phyloP scores from a whole-genome alignment of 2,888 invertebrate genomes.

The Ariolimax columbianus region DNA sequence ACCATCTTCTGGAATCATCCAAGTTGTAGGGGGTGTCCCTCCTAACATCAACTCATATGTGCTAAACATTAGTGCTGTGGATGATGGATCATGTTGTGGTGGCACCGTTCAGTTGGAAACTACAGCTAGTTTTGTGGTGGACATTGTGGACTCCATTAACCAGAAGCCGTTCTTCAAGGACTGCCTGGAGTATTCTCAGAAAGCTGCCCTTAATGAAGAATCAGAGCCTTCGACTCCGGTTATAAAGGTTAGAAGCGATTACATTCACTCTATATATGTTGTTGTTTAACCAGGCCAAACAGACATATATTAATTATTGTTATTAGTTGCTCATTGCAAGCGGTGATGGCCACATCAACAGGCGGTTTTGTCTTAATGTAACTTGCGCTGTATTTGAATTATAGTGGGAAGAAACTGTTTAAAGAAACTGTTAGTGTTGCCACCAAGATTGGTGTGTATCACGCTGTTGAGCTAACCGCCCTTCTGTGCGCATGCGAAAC shows the following conservation, averaged over 20 bases:
- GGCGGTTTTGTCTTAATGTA: no score
- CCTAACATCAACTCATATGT: conserved; percentile 84
- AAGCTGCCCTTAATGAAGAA: conserved; percentile 64
- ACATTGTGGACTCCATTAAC: conserved; percentile 97
- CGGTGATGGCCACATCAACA: no score
- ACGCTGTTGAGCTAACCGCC: no score
- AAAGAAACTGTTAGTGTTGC: no score
- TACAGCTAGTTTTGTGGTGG: conserved; percentile 95
- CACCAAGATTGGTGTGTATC: no score
- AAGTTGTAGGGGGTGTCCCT: conserved; percentile 67
- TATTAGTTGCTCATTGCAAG: no score
- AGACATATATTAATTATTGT: no score
- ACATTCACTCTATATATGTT: no score
- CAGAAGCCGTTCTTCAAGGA: conserved; percentile 97
- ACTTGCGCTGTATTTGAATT: no score
- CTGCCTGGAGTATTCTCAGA: conserved; percentile 93
- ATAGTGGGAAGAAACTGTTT: no score
- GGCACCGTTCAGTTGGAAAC: conserved; percentile 92
- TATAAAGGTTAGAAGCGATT: conserved; percentile 63
- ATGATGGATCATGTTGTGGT: conserved; percentile 97
- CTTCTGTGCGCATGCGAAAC: no score
- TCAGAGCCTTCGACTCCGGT: conserved; percentile 61
- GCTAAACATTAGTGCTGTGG: conserved; percentile 96
- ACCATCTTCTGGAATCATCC: conserved; percentile 76
- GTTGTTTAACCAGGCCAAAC: no score